phyloP scores from a whole-genome alignment of 2,797 vertebrate species.

The Smutsia gigantea region DNA sequence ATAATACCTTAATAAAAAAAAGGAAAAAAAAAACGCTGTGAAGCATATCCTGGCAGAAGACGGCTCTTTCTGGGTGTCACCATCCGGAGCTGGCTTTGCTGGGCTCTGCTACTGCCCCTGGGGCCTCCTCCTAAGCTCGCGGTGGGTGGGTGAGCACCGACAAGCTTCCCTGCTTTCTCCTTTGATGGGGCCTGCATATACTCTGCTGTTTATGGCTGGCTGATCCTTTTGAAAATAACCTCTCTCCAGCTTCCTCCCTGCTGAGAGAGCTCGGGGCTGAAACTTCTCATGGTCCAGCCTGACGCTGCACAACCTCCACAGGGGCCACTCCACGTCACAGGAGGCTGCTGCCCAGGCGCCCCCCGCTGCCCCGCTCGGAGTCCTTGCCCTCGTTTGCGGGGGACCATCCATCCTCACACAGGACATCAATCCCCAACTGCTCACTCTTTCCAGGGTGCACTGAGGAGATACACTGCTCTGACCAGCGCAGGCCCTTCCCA shows the following conservation, averaged over 20 bases:
- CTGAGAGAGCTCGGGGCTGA: not conserved
- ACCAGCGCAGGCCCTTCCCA: not conserved
- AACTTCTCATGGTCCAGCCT: constrained; percentile 34
- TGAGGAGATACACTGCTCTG: not conserved
- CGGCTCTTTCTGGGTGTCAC: not conserved
- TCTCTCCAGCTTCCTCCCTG: constrained; percentile 22
- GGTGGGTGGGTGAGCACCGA: not conserved
- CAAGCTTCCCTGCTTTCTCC: not conserved
- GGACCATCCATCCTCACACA: not conserved
- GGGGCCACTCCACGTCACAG: not conserved
- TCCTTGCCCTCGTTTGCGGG: not conserved
- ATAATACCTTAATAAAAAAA: too few relatives aligned
- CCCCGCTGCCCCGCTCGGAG: not conserved
- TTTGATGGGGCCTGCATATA: not conserved
- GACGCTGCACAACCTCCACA: constrained; percentile 18
- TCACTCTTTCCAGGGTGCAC: not conserved
- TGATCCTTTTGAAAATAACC: constrained; percentile 43
- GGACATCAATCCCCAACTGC: not conserved
- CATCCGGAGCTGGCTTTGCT: too few relatives aligned
- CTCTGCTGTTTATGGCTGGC: not conserved
- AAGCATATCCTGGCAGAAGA: not conserved
- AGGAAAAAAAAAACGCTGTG: not conserved
- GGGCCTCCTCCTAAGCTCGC: not conserved
- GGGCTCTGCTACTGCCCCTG: not conserved
- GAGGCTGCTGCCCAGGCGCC: not conserved